phyloP scores from a whole-genome alignment of 1,140 invertebrate species.

The Mercenaria mercenaria region DNA sequence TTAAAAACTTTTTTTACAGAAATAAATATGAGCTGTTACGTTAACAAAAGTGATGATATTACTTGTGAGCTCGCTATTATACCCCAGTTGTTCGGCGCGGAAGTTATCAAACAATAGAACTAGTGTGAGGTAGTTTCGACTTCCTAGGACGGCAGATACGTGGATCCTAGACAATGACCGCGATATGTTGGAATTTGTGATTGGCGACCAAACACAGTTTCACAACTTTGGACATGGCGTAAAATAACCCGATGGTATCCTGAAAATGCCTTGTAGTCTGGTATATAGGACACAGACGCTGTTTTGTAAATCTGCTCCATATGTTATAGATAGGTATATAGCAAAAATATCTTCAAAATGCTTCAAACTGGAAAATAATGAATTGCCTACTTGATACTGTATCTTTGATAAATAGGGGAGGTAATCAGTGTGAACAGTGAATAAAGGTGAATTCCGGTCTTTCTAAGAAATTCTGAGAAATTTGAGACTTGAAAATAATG shows the following conservation, averaged over 20 bases:
- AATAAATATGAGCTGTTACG: too few species aligned
- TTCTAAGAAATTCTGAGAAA: background rate
- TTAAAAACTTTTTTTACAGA: background rate
- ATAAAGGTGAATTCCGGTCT: background rate
- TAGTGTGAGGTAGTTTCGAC: too few species aligned
- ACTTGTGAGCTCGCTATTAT: too few species aligned
- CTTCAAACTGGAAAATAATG: constrained; percentile 57
- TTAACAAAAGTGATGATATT: too few species aligned
- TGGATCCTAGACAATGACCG: too few species aligned
- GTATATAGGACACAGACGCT: background rate
- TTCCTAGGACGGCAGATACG: too few species aligned
- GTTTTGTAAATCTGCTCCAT: constrained; percentile 37
- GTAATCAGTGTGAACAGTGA: constrained; percentile 4
- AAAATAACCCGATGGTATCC: too few species aligned
- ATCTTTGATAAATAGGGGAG: constrained; percentile 41
- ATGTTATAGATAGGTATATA: constrained; percentile 50
- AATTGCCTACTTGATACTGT: constrained; percentile 49
- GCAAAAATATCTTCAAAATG: constrained; percentile 51
- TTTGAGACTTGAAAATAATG: background rate
- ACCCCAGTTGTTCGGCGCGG: too few species aligned
- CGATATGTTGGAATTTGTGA: too few species aligned
- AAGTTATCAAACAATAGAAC: too few species aligned
- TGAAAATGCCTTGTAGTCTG: background rate
- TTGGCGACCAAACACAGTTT: too few species aligned
- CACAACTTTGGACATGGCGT: too few species aligned